Evolutionary conservation across 2,888 invertebrate species (phyloP), one percentile per base, ranked within the genome.

Genomic region (Dryadula phaetusa): DNA sequence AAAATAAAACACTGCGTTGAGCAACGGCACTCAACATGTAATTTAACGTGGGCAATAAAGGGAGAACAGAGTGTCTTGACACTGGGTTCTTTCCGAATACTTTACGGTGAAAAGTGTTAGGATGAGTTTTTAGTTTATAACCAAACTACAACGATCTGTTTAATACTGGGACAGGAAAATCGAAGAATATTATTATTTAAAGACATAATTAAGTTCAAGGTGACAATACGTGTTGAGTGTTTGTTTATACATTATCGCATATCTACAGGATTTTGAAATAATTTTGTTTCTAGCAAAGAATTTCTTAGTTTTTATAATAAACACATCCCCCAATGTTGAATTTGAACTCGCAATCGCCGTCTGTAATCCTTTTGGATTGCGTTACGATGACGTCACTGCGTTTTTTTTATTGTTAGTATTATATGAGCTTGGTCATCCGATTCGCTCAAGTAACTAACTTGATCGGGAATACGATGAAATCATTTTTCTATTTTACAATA

Each of bases 181-280:
- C n/a, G 25, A 1, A 52, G 28, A 16, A 52, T 10, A 52, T 28
- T 16, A 5, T 28, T 16, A 28, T 56, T 37, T 56, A 40, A n/a
- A 56, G 3, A 56, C 10, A 40, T 5, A 22, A 56, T 56, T 56
- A 56, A 25, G 37, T 56, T 56, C 40, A 56, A 56, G 37, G 56
- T 56, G 20, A 25, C 20, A n/a, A 28, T 28, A 28, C 32, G 8
- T 32, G 1, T 32, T 47, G 20, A 14, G 22, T 22, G 2, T 47
- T 25, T 49, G n/a, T n/a, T 49, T n/a, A n/a, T 25, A 25, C n/a
- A 0, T 49, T 49, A 12, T n/a, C 28, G 3, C 8, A 0, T n/a
- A 49, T 14, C 6, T 22, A 22, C 6, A 34, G 34, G 6, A 34
- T 34, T 5, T 34, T 5, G 34, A 34, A n/a, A n/a, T n/a, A n/a